Conservation (phyloP, 2,113 vertebrate species). For the Melanerpes formicivorus region DNA sequence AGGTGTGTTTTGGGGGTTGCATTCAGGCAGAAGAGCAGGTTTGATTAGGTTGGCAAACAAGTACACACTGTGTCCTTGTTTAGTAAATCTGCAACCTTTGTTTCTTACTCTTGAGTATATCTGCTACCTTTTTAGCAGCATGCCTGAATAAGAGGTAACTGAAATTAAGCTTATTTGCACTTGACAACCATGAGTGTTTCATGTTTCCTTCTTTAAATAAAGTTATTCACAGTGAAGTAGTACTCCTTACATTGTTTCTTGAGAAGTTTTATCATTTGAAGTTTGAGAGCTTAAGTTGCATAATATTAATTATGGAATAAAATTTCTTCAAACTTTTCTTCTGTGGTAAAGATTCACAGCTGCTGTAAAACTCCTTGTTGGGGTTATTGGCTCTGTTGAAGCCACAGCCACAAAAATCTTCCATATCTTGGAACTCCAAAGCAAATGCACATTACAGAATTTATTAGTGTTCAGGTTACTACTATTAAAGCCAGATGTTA, state of each 20-base stretch:
- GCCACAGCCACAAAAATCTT: conserved; percentile 36
- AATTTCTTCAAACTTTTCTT: neutral
- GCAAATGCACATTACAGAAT: conserved; percentile 28
- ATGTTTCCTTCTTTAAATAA: neutral
- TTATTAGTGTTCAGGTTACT: conserved; percentile 35
- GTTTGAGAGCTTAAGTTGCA: neutral
- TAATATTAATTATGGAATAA: neutral
- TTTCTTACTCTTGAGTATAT: neutral
- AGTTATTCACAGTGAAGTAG: neutral
- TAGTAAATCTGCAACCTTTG: neutral
- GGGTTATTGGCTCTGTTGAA: neutral
- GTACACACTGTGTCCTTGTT: neutral
- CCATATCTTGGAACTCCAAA: conserved; percentile 40
- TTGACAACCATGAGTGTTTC: neutral
- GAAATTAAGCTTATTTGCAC: neutral
- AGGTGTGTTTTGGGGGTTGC: neutral
- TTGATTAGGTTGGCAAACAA: neutral
- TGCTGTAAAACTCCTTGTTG: neutral
- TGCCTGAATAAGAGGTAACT: neutral
- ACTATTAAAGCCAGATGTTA: conserved; percentile 62
- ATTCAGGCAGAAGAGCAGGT: neutral
- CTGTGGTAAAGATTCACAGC: neutral
- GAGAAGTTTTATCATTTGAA: neutral
- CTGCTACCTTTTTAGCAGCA: neutral
- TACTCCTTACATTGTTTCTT: neutral